Evolutionary conservation across 1,140 invertebrate species (phyloP), one percentile per base, ranked within the genome.

Genomic region (Zaprionus ghesquierei): DNA sequence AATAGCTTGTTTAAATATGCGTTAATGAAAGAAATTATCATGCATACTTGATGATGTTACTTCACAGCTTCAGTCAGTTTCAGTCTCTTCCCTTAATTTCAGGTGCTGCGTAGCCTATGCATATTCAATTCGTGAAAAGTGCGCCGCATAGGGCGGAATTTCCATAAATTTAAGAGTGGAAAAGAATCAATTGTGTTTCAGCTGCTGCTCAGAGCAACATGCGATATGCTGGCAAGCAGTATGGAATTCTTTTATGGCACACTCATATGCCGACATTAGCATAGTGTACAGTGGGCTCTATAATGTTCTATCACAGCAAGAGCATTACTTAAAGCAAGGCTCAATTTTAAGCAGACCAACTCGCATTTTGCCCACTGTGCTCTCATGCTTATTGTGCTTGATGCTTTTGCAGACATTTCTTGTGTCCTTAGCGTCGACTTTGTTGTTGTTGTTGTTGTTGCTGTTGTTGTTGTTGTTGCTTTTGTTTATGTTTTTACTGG

Each of bases 1-100:
- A 53, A 50, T 56, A 35, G 53, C 61, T 76, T 68, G 75, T 38
- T 89, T 75, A 80, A 89, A 89, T 89, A 86, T 89, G 84, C 85
- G 77, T 89, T 89, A 89, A 89, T 84, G 84, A 89, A 77, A 71
- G 64, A 77, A 84, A 89, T 84, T 87, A 89, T 89, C 77, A 79
- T 89, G 64, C 80, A 89, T 84, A 84, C 69, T 76, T 75, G 79
- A 89, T 80, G 62, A 73, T 79, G 61, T 69, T 51, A 65, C 59
- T 46, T 49, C 55, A 61, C 50, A 20, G 41, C 12, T 9, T n/a
- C 23, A 8, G 9, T 15, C 25, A 6, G n/a, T n/a, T n/a, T n/a
- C 50, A 18, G 25, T 9, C 1, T 18, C 33, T 13, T 5, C 31
- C 31, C 5, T 15, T n/a, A 2, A 29, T n/a, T 9, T 18, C 33